Base-by-base conservation (phyloP, 2,797 vertebrate genomes). In the Uromys caudimaculatus region DNA sequence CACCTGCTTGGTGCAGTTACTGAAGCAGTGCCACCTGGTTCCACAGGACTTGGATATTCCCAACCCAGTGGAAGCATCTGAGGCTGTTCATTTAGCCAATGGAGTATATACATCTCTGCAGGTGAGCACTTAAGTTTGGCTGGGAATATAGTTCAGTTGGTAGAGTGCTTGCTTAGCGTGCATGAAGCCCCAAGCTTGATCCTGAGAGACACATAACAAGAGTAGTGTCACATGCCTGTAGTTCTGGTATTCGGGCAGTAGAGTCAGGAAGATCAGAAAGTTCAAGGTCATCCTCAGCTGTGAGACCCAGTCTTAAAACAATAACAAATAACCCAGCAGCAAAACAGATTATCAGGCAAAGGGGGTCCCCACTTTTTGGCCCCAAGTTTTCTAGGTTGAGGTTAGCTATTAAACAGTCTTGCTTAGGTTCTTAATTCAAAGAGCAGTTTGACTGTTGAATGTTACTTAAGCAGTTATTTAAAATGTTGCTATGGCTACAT, bases 71-170 rank as follows among this genome's bases (percentile, higher is more conserved):
- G 99, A 99, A 91, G 99, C 99, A 19, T 99, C 99, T 4, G 99
- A 99, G 98, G 98, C 99, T 0, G 99, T 99, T 78, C 99, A 99
- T 97, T 98, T 99, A 94, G 99, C 99, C 64, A 99, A 99, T 69
- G 99, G 99, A 3, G 99, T 99, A 0, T 99, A 99, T 95, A 99
- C 99, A 84, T 99, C 99, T 82, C 98, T 99, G 71, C 99, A 99
- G 99, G 99, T 99, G 94, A 97, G 44, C 19, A 56, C 44, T 35
- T 58, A 81, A 41, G 32, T 47, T 54, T n/a, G 24, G 4, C 38
- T 69, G n/a, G 23, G 52, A 75, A 60, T 41, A 32, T 60, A 76
- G 86, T 41, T 75, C 54, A 35, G 27, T 89, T 44, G 29, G 38
- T 76, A 47, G 38, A 60, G 10, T 89, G 27, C 35, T 89, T 75